Evolutionary conservation across 2,113 vertebrate genomes (phyloP), one percentile per base, ranked within the genome.

Genomic region (Coryphaenoides rupestris): DNA sequence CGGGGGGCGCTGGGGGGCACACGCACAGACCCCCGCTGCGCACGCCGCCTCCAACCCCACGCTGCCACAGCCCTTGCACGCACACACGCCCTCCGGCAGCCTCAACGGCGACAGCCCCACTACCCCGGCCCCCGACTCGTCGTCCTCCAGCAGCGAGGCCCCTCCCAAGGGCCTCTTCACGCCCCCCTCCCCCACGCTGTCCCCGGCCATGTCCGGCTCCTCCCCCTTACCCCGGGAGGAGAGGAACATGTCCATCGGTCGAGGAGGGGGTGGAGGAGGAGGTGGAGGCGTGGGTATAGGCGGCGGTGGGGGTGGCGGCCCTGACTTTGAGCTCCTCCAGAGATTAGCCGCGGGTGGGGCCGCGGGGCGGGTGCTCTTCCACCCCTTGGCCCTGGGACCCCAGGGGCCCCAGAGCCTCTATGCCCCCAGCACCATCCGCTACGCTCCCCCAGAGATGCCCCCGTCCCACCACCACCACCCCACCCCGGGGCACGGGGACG

Each of bases 391-490:
- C 62, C 89, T 91, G 17, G 85, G 87, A 62, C 90, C 79, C 0
- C 88, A 84, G 80, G 89, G 87, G 55, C 90, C 93, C 62, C 92
- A 93, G 70, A 91, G 94, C 75, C 90, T 95, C 19, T 95, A 94
- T 17, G 70, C 94, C 1, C 93, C 94, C 0, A 93, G 94, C 75
- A 89, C 93, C 55, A 96, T 96, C 75, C 93, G 94, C 65, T 95
- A 95, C 0, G 93, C 93, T 54, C 94, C 94, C 0, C 86, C 94
- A 0, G 94, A 96, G 77, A 83, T 95, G 68, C 89, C 87, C 64
- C 81, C 65, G 66, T 84, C 62, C 21, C 90, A 26, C 24, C 24
- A 26, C 6, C 24, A 90, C 75, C 84, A 85, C 63, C 81, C 81
- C 70, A 13, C 74, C 7, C 64, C 72, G 0, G 83, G 76, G 58